Base-by-base conservation (phyloP, 2,113 vertebrate genomes). In the Embiotoca jacksoni region DNA sequence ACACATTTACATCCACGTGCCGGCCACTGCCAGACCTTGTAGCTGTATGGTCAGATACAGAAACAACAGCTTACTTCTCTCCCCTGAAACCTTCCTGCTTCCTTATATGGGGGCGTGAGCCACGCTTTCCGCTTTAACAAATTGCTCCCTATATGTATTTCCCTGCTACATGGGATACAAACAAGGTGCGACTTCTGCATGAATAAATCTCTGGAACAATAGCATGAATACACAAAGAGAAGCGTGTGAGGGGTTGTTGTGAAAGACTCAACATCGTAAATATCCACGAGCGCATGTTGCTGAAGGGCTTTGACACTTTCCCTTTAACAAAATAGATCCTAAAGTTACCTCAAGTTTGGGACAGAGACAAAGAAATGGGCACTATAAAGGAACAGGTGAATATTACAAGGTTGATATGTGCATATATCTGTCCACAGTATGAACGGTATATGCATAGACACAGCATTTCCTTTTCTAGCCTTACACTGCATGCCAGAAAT, bases 91-190 rank as follows among this genome's bases (percentile, higher is more conserved):
- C 39, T 53, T 63, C 52, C 68, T 41, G 68, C 78, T 79, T 60
- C 88, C 69, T 59, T 88, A 84, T 74, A 77, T 57, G 77, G 83
- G 59, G 72, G 32, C 54, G 41, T 13, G 14, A 56, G 71, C 37
- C 36, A 68, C 14, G 56, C 75, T 80, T 56, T 82, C 77, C 80
- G 32, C 72, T 65, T 54, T 74, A 91, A 87, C 85, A 84, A 80
- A 82, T 75, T 16, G 13, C 44, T 72, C 59, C 49, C 62, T 23
- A 55, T 39, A 72, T 36, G 60, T 37, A 69, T 90, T 76, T 78
- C 74, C 50, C 52, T 16, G 35, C 70, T 58, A 10, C 73, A 41
- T 7, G 5, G 52, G 46, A 81, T 56, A 72, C 58, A 70, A 85
- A 66, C 46, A 44, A 75, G 65, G 46, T 23, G 3, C 53, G 57